Evolutionary conservation across 2,797 vertebrate species (phyloP).

Genomic region (Echeneis naucrates): DNA sequence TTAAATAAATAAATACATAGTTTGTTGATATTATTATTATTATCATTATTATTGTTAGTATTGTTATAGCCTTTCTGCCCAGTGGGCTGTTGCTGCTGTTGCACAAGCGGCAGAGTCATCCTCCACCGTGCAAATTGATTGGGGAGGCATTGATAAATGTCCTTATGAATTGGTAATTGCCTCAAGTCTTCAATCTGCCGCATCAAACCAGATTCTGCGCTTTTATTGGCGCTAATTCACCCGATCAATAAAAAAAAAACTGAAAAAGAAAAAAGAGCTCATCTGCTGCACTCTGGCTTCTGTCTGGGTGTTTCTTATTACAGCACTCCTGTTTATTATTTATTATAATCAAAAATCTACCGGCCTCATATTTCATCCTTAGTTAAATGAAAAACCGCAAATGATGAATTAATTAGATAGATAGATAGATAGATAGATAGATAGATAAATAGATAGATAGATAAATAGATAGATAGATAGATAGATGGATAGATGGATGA

Average conservation of each 20-base stretch:
- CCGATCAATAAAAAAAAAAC: constrained; percentile 62
- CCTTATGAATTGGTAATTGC: constrained; percentile 46
- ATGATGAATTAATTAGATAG: constrained; percentile 42
- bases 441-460: no score
- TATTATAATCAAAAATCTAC: neutral
- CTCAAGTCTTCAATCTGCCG: constrained; percentile 24
- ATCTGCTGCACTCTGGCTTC: no score
- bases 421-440: constrained; percentile 51
- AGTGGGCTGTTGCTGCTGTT: neutral
- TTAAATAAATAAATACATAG: no score
- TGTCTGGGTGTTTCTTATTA: neutral
- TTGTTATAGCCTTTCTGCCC: no score
- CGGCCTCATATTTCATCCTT: neutral
- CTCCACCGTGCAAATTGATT: constrained; percentile 35
- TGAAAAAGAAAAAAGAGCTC: no score
- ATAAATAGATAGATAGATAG: no score
- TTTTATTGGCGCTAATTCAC: constrained; percentile 48
- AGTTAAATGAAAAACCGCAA: neutral
- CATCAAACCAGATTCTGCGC: constrained; percentile 49
- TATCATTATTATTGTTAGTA: rapidly evolving
- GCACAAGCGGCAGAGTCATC: neutral
- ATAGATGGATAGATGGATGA: no score
- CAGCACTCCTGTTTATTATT: neutral
- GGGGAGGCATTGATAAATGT: constrained; percentile 38
- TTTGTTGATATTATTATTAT: neutral